Conservation (phyloP, 2,797 vertebrate genomes). For the Sus cebifrons region DNA sequence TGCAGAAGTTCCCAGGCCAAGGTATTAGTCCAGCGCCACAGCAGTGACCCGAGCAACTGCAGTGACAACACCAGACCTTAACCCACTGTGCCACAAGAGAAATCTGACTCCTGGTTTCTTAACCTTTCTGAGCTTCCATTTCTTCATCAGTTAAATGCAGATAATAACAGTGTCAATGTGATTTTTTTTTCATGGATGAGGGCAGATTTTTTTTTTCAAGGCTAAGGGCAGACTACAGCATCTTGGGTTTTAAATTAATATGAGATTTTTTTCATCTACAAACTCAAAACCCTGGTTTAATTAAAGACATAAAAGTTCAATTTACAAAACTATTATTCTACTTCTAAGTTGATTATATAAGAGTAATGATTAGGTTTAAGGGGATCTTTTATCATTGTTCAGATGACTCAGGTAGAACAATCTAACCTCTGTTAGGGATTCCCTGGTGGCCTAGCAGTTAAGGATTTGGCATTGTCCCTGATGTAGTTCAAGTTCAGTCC, state of each 20-base stretch:
- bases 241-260: constrained; percentile 58
- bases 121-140: background rate
- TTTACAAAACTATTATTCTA: constrained; percentile 6
- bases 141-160: constrained; percentile 21
- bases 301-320: constrained; percentile 42
- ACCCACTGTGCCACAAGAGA: no score
- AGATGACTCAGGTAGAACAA: constrained; percentile 8
- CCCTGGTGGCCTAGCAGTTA: no score
- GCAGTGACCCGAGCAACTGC: no score
- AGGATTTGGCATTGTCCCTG: no score
- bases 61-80: no score
- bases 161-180: background rate
- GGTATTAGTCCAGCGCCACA: no score
- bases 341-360: constrained; percentile 35
- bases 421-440: background rate
- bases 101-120: background rate
- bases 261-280: constrained; percentile 40
- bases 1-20: no score
- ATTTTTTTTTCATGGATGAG: background rate
- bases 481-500: no score
- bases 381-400: background rate
- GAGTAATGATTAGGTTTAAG: constrained; percentile 54
- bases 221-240: background rate
- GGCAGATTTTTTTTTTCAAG: background rate
- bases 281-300: constrained; percentile 52